phyloP scores from a whole-genome alignment of 2,888 invertebrate genomes.

The Crocallis elinguaria region DNA sequence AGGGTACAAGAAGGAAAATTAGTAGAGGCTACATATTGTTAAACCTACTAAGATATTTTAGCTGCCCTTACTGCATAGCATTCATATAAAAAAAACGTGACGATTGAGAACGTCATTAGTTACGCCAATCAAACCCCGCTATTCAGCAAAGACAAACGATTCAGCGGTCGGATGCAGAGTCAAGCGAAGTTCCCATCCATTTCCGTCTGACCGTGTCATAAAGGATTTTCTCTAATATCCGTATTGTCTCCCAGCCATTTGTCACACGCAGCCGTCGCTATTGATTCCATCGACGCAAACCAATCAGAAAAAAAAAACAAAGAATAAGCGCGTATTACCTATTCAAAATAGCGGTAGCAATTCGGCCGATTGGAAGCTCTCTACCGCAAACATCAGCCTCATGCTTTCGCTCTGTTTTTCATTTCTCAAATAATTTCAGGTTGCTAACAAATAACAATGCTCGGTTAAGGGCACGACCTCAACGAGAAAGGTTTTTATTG shows the following conservation, averaged over 20 bases:
- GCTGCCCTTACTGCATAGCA: too few species aligned
- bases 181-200: conserved; percentile 21
- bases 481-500: conserved; percentile 49
- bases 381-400: conserved; percentile 48
- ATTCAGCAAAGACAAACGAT: conserved; percentile 13
- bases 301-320: conserved; percentile 27
- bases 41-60: too few species aligned
- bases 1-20: too few species aligned
- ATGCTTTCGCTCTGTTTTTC: conserved; percentile 47
- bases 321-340: too few species aligned
- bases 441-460: conserved; percentile 27
- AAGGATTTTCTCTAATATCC: conserved; percentile 26
- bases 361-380: conserved; percentile 48
- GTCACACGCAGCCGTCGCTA: conserved; percentile 44
- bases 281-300: conserved; percentile 38
- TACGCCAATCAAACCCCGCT: conserved; percentile 1
- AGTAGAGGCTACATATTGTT: too few species aligned
- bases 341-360: conserved; percentile 29
- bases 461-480: conserved; percentile 38
- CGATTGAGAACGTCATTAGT: conserved; percentile 5
- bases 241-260: conserved; percentile 41
- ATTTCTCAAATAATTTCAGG: conserved; percentile 50
- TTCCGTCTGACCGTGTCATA: conserved; percentile 24
- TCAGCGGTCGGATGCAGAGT: conserved; percentile 4
- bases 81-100: background rate